Conservation (phyloP, 1,140 invertebrate species). For the Pogonomyrmex californicus region DNA sequence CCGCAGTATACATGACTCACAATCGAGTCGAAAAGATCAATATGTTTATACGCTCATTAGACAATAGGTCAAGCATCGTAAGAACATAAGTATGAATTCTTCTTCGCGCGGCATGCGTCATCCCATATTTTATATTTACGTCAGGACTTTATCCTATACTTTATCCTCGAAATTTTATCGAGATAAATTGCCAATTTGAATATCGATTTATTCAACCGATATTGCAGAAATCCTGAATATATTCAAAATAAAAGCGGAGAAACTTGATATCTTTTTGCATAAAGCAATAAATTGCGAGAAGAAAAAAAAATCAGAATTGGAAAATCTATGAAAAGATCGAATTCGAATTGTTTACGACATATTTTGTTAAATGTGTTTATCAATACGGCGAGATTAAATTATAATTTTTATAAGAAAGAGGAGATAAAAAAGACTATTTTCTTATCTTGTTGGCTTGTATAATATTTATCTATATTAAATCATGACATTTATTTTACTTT, state of each 20-base stretch:
- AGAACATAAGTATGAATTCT: constrained; percentile 24
- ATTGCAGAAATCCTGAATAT: not conserved
- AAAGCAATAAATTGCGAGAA: not conserved
- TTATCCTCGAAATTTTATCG: not conserved
- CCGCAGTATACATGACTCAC: constrained; percentile 38
- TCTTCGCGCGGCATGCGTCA: not conserved
- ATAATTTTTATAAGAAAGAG: not conserved
- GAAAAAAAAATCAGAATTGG: not conserved
- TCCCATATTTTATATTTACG: too few species aligned
- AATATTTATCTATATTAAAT: not conserved
- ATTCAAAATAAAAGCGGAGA: too few species aligned
- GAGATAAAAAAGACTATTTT: not conserved
- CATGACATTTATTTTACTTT: not conserved
- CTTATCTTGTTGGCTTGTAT: not conserved
- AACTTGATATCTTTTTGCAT: not conserved
- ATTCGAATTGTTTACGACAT: not conserved
- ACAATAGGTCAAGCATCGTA: not conserved
- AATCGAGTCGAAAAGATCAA: not conserved
- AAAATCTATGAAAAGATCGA: not conserved
- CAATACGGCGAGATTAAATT: not conserved
- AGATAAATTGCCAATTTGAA: not conserved
- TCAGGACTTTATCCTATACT: not conserved
- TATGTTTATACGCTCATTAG: not conserved
- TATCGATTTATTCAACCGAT: not conserved
- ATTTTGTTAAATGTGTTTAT: not conserved